Evolutionary conservation across 1,140 invertebrate genomes (phyloP).

Genomic region (Pantala flavescens): DNA sequence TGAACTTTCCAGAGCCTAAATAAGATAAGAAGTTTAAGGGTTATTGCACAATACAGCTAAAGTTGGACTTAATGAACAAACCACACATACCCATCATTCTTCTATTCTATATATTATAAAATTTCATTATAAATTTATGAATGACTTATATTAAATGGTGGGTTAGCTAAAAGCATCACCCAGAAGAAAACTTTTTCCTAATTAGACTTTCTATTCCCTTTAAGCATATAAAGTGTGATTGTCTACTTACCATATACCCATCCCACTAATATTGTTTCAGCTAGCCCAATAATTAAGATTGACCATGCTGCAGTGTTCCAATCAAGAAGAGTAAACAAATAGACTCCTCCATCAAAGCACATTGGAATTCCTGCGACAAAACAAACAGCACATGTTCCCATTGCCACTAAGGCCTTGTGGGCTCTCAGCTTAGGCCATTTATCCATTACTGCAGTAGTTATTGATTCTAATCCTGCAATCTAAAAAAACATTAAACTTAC

Average conservation of each 20-base stretch:
- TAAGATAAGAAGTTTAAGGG: too few relatives aligned
- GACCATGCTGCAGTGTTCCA: slow-evolving; percentile 77
- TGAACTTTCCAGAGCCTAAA: slow-evolving; percentile 37
- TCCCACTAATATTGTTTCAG: slow-evolving; percentile 53
- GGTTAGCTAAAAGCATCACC: too few relatives aligned
- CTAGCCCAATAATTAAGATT: slow-evolving; percentile 61
- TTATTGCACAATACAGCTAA: too few relatives aligned
- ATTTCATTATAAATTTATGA: too few relatives aligned
- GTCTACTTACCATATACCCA: slow-evolving; percentile 55
- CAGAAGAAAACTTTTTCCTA: too few relatives aligned
- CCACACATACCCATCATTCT: too few relatives aligned
- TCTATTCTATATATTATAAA: too few relatives aligned
- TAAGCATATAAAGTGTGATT: too few relatives aligned
- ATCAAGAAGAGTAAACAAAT: slow-evolving; percentile 64
- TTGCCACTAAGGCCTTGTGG: slow-evolving; percentile 45
- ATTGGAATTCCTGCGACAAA: slow-evolving; percentile 57
- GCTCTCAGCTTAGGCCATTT: slow-evolving; percentile 51
- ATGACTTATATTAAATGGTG: too few relatives aligned
- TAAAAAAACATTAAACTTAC: slow-evolving; percentile 38
- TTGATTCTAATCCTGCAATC: slow-evolving; percentile 71
- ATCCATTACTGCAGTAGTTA: slow-evolving; percentile 64
- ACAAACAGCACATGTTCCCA: slow-evolving; percentile 45
- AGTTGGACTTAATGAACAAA: too few relatives aligned
- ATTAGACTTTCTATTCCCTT: too few relatives aligned
- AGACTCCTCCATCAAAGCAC: slow-evolving; percentile 60